Evolutionary conservation across 2,113 vertebrate genomes (phyloP), one percentile per base, ranked within the genome.

Genomic region (Miniopterus natalensis): DNA sequence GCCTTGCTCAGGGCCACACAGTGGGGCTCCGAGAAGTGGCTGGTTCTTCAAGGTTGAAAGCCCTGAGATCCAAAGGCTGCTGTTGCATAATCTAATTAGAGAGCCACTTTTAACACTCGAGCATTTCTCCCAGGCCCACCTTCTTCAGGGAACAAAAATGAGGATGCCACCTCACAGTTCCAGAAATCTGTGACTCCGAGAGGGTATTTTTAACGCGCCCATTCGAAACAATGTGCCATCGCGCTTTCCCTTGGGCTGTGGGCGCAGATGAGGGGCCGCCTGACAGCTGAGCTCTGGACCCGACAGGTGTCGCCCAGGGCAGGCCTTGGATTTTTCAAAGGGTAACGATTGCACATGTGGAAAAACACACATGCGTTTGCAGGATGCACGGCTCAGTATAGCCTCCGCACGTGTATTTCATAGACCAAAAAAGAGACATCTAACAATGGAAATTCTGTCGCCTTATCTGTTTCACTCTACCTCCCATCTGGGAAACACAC

Each of bases 181-280:
- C 77, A 95, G 81, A 86, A 96, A 96, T 55, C 91, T 90, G 94
- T 66, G 85, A 96, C 96, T 66, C 91, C 11, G 15, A 61, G 91
- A 75, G 20, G 95, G 83, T 97, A 97, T 97, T 97, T 97, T 97
- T 97, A 97, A 97, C 91, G 0, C 91, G 63, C 68, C 84, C 95
- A 79, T 95, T 95, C 96, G 96, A 94, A 96, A 96, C 95, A 96
- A 90, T 97, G 97, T 83, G 68, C 96, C 3, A 20, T 45, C 77
- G 66, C 59, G 18, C 88, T 86, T 96, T 96, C 88, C 93, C 91
- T 95, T 84, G 90, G 45, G 65, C 95, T 88, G 77, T 95, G 85
- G 95, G 88, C 12, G 31, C 97, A 97, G 97, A 96, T 97, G 95
- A 97, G 71, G 92, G 80, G 88, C 94, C 57, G 61, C 83, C 25